Base-by-base conservation (phyloP, 1,140 invertebrate genomes). In the Dysdera silvatica region DNA sequence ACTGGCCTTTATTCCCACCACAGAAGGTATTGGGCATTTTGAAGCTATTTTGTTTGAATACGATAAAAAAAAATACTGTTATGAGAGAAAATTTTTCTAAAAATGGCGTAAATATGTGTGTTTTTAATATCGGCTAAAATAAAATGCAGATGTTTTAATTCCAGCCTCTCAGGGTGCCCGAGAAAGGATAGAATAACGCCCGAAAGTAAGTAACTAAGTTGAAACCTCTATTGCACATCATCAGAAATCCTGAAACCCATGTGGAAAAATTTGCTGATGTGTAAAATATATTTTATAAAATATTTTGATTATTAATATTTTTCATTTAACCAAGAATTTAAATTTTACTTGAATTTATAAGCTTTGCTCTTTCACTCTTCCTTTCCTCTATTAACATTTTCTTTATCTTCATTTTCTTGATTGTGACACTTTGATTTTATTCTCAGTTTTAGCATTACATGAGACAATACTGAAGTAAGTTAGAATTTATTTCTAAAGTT, bases 1-100 rank as follows among this genome's bases (percentile, higher is more conserved):
- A 98, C 95, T 69, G 95, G 95, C 76, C 85, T 98, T 62, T 98
- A 98, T 80, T 92, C 94, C 68, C 94, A 98, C 82, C 95, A 98
- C 78, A 84, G 95, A 83, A 95, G 92, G 91, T 94, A 84, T 84
- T 79, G 74, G 18, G 23, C 6, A 37, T 35, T 35, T 54, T 18
- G 6, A 45, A 3, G 18, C 2, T 2, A 10, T 45, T 20, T 2
- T 1, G 10, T 5, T 2, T 8, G 6, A 8, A 4, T n/a, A 7
- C 10, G 24, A 45, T 45, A 20, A 45, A 20, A n/a, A n/a, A n/a
- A n/a, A n/a, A n/a, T n/a, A n/a, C n/a, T n/a, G n/a, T n/a, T n/a
- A n/a, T n/a, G n/a, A n/a, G n/a, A n/a, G n/a, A n/a, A n/a, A n/a
- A n/a, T n/a, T n/a, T n/a, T n/a, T n/a, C n/a, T n/a, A n/a, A n/a